Evolutionary conservation across 2,888 invertebrate species (phyloP).

Genomic region (Tuberolachnus salignus): DNA sequence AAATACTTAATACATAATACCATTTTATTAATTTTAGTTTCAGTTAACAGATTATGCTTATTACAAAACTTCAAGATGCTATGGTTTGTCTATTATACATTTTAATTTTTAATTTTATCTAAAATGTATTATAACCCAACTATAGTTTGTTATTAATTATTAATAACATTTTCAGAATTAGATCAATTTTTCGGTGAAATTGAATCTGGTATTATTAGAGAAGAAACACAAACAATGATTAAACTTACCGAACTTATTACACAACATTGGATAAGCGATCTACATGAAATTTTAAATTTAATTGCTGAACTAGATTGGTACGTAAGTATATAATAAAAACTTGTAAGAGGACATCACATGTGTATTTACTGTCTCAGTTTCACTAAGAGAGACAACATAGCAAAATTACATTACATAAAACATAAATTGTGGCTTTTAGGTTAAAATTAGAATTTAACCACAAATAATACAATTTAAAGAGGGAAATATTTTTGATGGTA

Average conservation of each 20-base stretch:
- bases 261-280: constrained; percentile 67
- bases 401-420: too few species aligned
- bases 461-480: too few species aligned
- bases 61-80: constrained; percentile 74
- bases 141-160: neutral
- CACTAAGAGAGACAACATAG: too few species aligned
- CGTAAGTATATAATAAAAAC: constrained; percentile 58
- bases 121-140: too few species aligned
- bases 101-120: too few species aligned
- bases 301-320: constrained; percentile 74
- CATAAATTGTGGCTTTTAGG: too few species aligned
- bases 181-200: constrained; percentile 80
- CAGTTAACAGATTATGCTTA: constrained; percentile 71
- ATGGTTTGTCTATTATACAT: constrained; percentile 63
- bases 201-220: constrained; percentile 77
- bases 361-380: too few species aligned
- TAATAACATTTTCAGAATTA: constrained; percentile 67
- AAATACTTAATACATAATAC: constrained; percentile 30
- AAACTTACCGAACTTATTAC: constrained; percentile 70
- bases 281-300: constrained; percentile 62
- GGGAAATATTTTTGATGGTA: too few species aligned
- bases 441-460: too few species aligned
- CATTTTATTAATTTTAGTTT: constrained; percentile 65
- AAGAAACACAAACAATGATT: constrained; percentile 79
- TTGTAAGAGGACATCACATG: too few species aligned